Conservation (phyloP, 2,113 vertebrate genomes). For the Chionomys nivalis region DNA sequence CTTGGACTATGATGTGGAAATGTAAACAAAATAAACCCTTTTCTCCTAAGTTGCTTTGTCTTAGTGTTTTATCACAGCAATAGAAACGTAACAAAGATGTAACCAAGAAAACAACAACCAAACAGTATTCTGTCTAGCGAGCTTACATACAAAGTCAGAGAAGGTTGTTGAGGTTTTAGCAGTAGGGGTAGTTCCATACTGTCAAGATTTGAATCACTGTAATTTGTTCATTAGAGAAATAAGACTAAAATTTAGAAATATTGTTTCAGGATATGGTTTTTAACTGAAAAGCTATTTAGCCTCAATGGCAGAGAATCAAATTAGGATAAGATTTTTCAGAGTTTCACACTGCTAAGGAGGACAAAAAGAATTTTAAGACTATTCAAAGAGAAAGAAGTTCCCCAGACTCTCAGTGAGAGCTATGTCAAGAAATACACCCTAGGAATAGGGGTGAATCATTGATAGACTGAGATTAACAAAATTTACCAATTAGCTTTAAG, state of each 20-base stretch:
- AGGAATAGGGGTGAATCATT: neutral
- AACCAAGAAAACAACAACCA: neutral
- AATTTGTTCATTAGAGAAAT: neutral
- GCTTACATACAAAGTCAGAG: slow-evolving; percentile 12
- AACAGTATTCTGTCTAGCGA: neutral
- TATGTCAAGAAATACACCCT: neutral
- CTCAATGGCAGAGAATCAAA: neutral
- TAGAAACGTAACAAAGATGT: neutral
- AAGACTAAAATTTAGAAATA: neutral
- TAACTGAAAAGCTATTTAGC: neutral
- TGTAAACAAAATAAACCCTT: neutral
- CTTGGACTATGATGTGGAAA: neutral
- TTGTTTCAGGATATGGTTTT: neutral
- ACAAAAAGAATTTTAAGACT: neutral
- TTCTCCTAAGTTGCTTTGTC: neutral
- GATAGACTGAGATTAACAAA: slow-evolving; percentile 10
- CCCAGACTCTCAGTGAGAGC: neutral
- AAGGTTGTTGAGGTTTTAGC: neutral
- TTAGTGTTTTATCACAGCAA: neutral
- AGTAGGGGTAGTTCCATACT: neutral
- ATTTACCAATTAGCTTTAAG: neutral
- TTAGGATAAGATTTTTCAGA: slow-evolving; percentile 19
- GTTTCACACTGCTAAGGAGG: neutral
- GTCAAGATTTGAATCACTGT: neutral
- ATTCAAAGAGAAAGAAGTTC: neutral